These are phyloP conservation scores for Cynocephalus volans DNA, from an alignment of 2,113 vertebrate species.

Conservation along the genomic window DNA sequence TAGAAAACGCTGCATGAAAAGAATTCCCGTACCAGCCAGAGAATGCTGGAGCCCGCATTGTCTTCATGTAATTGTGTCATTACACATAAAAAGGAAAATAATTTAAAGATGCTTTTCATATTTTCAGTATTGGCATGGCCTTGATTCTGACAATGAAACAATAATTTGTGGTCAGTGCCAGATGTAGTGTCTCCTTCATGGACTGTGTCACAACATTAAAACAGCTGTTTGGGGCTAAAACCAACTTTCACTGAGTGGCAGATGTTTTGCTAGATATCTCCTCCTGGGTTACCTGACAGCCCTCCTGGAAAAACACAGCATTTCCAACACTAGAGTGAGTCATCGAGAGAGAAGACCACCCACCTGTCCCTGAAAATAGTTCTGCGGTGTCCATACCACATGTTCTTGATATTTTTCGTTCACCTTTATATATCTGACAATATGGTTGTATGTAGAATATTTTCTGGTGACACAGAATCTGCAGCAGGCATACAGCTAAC, in stretches of 20 bases:
- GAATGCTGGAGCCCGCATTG: neutral
- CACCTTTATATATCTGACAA: neutral
- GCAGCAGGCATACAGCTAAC: neutral
- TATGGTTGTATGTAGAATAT: neutral
- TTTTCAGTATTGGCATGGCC: neutral
- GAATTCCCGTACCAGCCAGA: neutral
- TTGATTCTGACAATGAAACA: neutral
- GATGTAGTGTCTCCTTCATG: neutral
- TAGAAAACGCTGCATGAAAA: neutral
- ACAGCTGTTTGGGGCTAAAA: conserved; percentile 8
- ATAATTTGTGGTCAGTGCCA: conserved; percentile 26
- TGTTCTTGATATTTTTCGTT: neutral
- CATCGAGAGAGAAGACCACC: neutral
- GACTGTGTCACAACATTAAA: neutral
- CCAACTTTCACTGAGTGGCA: neutral
- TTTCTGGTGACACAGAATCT: neutral
- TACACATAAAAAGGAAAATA: neutral
- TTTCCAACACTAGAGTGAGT: neutral
- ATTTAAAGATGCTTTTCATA: neutral
- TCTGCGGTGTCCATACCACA: neutral
- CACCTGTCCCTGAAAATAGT: neutral
- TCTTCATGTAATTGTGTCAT: neutral
- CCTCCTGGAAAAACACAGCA: neutral
- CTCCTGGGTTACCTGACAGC: neutral
- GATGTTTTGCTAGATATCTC: neutral